These are phyloP conservation scores for Agrochola circellaris DNA, from an alignment of 2,888 invertebrate species.

Conservation along the genomic window DNA sequence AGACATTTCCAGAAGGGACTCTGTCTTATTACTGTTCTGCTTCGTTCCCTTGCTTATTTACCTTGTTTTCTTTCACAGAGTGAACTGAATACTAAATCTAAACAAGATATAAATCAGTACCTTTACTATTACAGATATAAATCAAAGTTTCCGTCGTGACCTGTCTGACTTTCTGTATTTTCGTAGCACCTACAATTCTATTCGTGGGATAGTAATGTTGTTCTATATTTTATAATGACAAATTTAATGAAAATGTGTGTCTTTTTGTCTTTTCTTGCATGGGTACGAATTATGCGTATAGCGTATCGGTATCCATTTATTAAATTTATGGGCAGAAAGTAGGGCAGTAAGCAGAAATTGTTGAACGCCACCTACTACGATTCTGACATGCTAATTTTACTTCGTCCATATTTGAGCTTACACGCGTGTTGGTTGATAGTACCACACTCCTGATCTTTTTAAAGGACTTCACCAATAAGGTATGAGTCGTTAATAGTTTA, in stretches of 20 bases:
- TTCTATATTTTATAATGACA: neutral
- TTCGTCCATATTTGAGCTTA: neutral
- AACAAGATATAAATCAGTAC: slow-evolving; percentile 47
- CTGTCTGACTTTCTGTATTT: slow-evolving; percentile 23
- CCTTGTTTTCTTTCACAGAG: slow-evolving; percentile 20
- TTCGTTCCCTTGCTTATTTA: slow-evolving; percentile 40
- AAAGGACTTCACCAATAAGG: neutral
- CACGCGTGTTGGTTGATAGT: neutral
- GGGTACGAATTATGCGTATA: neutral
- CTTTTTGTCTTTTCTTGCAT: neutral
- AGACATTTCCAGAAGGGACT: slow-evolving; percentile 16
- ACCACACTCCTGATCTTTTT: neutral
- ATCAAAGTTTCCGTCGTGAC: slow-evolving; percentile 47
- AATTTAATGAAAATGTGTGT: too few species aligned
- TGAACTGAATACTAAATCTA: slow-evolving; percentile 48
- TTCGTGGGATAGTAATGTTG: neutral
- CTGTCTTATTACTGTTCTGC: slow-evolving; percentile 35
- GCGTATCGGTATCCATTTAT: too few species aligned
- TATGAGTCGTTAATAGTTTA: neutral
- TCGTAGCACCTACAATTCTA: neutral
- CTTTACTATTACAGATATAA: slow-evolving; percentile 27
- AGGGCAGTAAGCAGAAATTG: too few species aligned
- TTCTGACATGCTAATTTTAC: neutral
- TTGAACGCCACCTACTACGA: neutral
- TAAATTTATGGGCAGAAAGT: too few species aligned